phyloP scores from a whole-genome alignment of 2,888 invertebrate genomes.

The Neocrepidodera transversa region DNA sequence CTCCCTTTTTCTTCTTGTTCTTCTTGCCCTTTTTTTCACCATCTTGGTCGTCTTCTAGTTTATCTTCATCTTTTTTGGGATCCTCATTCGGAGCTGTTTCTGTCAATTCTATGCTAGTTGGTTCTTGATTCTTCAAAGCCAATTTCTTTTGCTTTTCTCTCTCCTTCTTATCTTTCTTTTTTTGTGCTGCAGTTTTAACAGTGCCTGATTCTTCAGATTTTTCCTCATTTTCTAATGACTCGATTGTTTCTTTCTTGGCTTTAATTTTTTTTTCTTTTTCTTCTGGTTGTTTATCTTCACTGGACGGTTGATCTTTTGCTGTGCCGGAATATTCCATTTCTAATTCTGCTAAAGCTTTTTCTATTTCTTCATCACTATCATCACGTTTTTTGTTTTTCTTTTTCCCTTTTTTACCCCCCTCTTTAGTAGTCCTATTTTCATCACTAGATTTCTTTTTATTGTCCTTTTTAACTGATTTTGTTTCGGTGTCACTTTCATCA shows the following conservation, averaged over 20 bases:
- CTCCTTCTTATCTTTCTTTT: conserved; percentile 90
- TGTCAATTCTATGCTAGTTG: conserved; percentile 31
- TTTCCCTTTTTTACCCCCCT: conserved; percentile 72
- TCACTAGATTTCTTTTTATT: conserved; percentile 59
- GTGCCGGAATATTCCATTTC: conserved; percentile 77
- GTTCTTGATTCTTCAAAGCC: conserved; percentile 64
- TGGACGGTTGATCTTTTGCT: conserved; percentile 38
- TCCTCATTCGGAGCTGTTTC: conserved; percentile 47
- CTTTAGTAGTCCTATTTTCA: conserved; percentile 56
- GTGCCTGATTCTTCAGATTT: conserved; percentile 67
- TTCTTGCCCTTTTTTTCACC: conserved; percentile 48
- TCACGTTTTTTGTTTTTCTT: conserved; percentile 77
- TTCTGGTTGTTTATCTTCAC: conserved; percentile 46
- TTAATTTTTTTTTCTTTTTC: conserved; percentile 55
- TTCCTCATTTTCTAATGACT: conserved; percentile 52
- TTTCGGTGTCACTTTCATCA: conserved; percentile 57
- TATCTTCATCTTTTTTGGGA: conserved; percentile 59
- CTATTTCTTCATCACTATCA: conserved; percentile 81
- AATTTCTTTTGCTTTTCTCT: conserved; percentile 78
- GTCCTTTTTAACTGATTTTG: conserved; percentile 56
- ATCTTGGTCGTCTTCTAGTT: conserved; percentile 63
- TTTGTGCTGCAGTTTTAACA: conserved; percentile 84
- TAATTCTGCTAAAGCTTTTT: conserved; percentile 83
- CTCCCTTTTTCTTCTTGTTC: conserved; percentile 50
- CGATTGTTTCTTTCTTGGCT: conserved; percentile 40